A percentile compares a stretch with the other conserved stretches of the same genome.
These are phyloP conservation scores for Coleophora flavipennella DNA, from an alignment of 2,888 invertebrate species.

Conservation along the genomic window DNA sequence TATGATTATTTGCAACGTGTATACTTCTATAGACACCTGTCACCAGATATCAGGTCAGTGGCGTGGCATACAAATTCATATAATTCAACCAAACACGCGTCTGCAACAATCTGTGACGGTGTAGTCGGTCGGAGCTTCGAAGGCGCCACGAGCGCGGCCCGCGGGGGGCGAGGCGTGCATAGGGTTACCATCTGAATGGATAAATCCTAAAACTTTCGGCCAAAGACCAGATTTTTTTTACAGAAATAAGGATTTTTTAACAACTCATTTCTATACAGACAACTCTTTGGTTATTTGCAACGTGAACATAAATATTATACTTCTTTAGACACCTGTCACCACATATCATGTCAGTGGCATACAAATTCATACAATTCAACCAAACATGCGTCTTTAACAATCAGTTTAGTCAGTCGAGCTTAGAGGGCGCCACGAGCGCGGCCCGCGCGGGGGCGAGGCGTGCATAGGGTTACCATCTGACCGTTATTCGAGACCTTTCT, in stretches of 20 bases:
- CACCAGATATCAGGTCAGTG: neutral
- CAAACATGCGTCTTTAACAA: constrained; percentile 33
- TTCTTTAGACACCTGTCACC: constrained; percentile 14
- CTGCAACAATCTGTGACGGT: constrained; percentile 54
- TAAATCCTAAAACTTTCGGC: too few species aligned
- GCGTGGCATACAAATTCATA: constrained; percentile 12
- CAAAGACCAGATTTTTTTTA: too few species aligned
- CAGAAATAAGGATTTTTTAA: too few species aligned
- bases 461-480: too few species aligned
- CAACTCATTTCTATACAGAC: too few species aligned
- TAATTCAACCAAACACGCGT: constrained; percentile 16
- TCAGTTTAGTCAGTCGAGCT: constrained; percentile 35
- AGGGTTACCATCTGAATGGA: too few species aligned
- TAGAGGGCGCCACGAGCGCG: constrained; percentile 6
- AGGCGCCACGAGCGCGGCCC: constrained; percentile 14
- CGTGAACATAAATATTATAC: too few species aligned
- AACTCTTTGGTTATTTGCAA: too few species aligned
- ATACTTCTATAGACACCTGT: constrained; percentile 15
- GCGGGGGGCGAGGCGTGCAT: constrained; percentile 32
- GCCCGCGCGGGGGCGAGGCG: constrained; percentile 30
- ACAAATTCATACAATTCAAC: constrained; percentile 7
- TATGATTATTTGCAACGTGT: too few species aligned
- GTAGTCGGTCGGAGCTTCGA: constrained; percentile 20
- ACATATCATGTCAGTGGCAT: too few species aligned
- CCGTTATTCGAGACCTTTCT: too few species aligned